Conservation (phyloP, 1,140 invertebrate genomes). For the Paracyclopina nana region DNA sequence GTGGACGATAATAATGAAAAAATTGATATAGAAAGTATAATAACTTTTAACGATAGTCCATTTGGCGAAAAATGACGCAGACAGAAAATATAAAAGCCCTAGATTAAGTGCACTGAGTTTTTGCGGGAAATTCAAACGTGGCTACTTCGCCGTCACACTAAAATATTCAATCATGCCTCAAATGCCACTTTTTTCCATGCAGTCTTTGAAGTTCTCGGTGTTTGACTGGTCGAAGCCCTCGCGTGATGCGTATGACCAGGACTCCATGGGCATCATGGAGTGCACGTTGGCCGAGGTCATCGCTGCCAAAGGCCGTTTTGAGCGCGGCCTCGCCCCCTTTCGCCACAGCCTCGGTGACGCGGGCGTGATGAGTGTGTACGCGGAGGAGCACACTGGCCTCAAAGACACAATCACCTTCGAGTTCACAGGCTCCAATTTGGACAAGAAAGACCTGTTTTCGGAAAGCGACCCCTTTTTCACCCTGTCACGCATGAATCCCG, state of each 20-base stretch:
- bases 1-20: too few species aligned
- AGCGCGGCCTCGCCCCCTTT: neutral
- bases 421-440: slow-evolving; percentile 29
- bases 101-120: too few species aligned
- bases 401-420: slow-evolving; percentile 32
- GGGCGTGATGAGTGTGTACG: slow-evolving; percentile 26
- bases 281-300: neutral
- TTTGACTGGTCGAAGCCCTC: neutral
- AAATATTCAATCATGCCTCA: too few species aligned
- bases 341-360: slow-evolving; percentile 18
- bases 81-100: too few species aligned
- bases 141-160: too few species aligned
- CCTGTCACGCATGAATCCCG: slow-evolving; percentile 30
- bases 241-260: neutral
- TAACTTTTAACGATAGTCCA: too few species aligned
- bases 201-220: too few species aligned
- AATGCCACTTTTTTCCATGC: too few species aligned
- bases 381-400: slow-evolving; percentile 30
- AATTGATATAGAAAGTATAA: too few species aligned
- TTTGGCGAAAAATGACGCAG: too few species aligned
- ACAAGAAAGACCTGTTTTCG: slow-evolving; percentile 35
- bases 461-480: slow-evolving; percentile 36
- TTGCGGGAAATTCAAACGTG: too few species aligned
- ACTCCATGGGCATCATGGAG: neutral
- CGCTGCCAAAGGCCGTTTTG: neutral